Evolutionary conservation across 2,888 invertebrate genomes (phyloP), one percentile per base, ranked within the genome.

Genomic region (Dicycla oo): DNA sequence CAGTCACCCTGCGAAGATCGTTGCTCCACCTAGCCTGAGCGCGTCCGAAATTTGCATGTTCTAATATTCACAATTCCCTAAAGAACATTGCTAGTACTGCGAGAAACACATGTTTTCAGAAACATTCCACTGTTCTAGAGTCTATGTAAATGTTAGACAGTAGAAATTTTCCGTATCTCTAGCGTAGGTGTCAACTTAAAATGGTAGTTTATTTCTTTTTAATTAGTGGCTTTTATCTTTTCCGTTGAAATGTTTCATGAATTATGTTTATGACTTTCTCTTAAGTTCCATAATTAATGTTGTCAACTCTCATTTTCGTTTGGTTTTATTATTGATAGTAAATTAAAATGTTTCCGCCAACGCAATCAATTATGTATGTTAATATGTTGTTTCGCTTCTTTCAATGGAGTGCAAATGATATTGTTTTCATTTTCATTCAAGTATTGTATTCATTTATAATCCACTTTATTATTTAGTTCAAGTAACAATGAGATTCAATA

Each of bases 211-310:
- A 75, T 76, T 64, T 51, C 51, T 54, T 70, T 75, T 69, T 78
- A 84, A 85, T 85, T 73, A 80, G 20, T n/a, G 0, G 10, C 26
- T 66, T 66, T 75, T 80, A 80, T 84, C 69, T 80, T 69, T 67
- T 45, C n/a, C 47, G 43, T 70, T 66, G 13, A 30, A 72, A 67
- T 57, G 26, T 65, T 60, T 20, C 0, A 60, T 78, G 71, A 83
- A 61, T 71, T 73, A 83, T 72, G 63, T n/a, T n/a, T n/a, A n/a
- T n/a, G 34, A 34, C 71, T 70, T 69, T 69, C 78, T 69, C 63
- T 26, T 58, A 49, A 10, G 58, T 51, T 30, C 43, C 43, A 64
- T 80, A 69, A 78, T 82, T 75, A 69, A 66, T 43, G 18, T 20
- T 75, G 80, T 71, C 77, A 67, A 84, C 66, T 82, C 63, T 81